Conservation (phyloP, 2,888 invertebrate genomes). For the Therioaphis trifolii region DNA sequence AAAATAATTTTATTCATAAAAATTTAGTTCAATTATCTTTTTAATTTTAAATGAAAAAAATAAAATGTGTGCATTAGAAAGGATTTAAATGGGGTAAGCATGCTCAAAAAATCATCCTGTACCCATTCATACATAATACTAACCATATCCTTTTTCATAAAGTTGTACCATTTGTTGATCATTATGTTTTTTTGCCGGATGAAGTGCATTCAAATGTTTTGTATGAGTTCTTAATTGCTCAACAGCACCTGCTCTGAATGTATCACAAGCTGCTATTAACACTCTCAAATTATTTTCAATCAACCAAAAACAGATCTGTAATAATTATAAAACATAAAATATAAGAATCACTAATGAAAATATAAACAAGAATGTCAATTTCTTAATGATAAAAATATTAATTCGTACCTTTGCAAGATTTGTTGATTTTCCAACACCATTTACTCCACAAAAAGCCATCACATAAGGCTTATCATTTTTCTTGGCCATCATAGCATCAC, state of each 20-base stretch:
- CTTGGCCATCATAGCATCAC: conserved; percentile 93
- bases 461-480: conserved; percentile 87
- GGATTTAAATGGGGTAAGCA: no score
- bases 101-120: no score
- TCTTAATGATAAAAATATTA: not conserved
- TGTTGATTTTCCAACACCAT: conserved; percentile 99
- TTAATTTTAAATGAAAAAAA: no score
- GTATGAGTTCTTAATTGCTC: conserved; percentile 97
- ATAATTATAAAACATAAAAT: conserved; percentile 57
- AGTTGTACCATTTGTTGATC: conserved; percentile 88
- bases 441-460: conserved; percentile 97
- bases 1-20: no score
- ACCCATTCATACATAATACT: no score
- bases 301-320: conserved; percentile 95
- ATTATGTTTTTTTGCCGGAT: conserved; percentile 80
- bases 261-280: conserved; percentile 98
- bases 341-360: not conserved
- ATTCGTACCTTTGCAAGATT: conserved; percentile 90
- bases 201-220: conserved; percentile 90
- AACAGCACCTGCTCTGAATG: conserved; percentile 98
- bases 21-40: no score
- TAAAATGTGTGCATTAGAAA: no score
- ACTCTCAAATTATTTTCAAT: conserved; percentile 97
- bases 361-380: not conserved
- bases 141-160: conserved; percentile 96